Conservation (phyloP, 1,140 invertebrate species). For the Mylabris phalerata region DNA sequence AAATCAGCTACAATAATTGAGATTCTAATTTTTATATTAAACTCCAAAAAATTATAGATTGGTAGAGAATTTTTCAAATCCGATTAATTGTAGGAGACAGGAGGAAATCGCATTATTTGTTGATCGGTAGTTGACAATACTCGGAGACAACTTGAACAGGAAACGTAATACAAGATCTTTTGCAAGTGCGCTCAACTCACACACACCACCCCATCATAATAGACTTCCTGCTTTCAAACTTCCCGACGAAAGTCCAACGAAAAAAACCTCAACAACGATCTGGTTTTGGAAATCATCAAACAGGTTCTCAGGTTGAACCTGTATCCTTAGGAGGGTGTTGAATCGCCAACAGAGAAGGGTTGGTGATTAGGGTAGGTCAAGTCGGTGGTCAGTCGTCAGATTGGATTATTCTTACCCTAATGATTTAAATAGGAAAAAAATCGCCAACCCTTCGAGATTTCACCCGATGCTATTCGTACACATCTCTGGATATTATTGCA, state of each 20-base stretch:
- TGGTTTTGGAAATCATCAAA: no score
- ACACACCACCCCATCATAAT: no score
- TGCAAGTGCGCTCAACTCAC: neutral
- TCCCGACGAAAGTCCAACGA: no score
- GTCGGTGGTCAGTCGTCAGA: slow-evolving; percentile 11
- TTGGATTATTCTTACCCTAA: no score
- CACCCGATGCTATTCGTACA: neutral
- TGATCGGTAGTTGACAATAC: no score
- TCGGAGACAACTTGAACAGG: neutral
- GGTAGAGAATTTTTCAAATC: neutral
- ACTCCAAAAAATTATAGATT: neutral
- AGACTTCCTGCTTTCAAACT: no score
- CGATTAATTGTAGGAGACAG: neutral
- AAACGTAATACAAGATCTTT: neutral
- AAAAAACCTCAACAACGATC: no score
- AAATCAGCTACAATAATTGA: slow-evolving; percentile 25
- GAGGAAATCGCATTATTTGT: neutral
- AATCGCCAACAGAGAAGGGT: neutral
- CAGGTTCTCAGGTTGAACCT: no score
- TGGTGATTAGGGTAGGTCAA: slow-evolving; percentile 1
- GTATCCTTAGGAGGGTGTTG: no score
- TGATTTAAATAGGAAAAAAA: no score
- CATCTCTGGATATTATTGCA: slow-evolving; percentile 29
- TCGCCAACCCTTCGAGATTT: slow-evolving; percentile 11
- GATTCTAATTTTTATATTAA: neutral